Evolutionary conservation across 2,113 vertebrate genomes (phyloP).

Genomic region (Chrysemys picta): DNA sequence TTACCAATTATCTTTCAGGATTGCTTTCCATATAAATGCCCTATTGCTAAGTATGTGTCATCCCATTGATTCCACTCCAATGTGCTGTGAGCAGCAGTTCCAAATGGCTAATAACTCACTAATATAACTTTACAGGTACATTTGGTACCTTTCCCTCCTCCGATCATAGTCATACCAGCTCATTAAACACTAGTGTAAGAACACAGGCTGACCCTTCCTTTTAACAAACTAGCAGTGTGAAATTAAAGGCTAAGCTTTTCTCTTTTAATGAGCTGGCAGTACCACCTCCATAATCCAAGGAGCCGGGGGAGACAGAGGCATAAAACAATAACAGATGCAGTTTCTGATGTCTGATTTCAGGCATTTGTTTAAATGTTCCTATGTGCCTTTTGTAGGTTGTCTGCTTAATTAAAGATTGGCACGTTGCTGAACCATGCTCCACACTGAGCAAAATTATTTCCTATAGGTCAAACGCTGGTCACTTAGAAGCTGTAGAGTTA

Average conservation of each 20-base stretch:
- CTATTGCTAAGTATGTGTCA: slow-evolving; percentile 46
- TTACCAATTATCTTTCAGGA: slow-evolving; percentile 69
- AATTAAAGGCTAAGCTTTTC: slow-evolving; percentile 61
- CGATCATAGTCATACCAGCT: slow-evolving; percentile 69
- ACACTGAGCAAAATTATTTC: background rate
- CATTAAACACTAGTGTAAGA: slow-evolving; percentile 73
- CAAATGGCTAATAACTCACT: slow-evolving; percentile 74
- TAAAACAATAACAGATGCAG: background rate
- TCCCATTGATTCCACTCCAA: slow-evolving; percentile 57
- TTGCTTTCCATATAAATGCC: slow-evolving; percentile 65
- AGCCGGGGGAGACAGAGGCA: background rate
- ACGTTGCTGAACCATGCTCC: background rate
- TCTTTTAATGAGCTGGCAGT: slow-evolving; percentile 49
- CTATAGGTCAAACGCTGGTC: background rate
- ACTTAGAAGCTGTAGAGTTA: background rate
- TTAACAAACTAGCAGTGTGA: slow-evolving; percentile 63
- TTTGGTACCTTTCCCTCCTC: slow-evolving; percentile 68
- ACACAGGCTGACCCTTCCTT: slow-evolving; percentile 58
- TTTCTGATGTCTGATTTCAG: slow-evolving; percentile 51
- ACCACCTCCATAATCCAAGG: slow-evolving; percentile 11
- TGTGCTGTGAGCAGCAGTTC: slow-evolving; percentile 27
- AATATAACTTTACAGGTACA: slow-evolving; percentile 69
- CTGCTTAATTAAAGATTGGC: slow-evolving; percentile 31
- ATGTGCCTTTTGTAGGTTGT: background rate
- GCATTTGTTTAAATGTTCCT: slow-evolving; percentile 14